phyloP scores from a whole-genome alignment of 2,797 vertebrate species.

The Brachyalestes nurse region DNA sequence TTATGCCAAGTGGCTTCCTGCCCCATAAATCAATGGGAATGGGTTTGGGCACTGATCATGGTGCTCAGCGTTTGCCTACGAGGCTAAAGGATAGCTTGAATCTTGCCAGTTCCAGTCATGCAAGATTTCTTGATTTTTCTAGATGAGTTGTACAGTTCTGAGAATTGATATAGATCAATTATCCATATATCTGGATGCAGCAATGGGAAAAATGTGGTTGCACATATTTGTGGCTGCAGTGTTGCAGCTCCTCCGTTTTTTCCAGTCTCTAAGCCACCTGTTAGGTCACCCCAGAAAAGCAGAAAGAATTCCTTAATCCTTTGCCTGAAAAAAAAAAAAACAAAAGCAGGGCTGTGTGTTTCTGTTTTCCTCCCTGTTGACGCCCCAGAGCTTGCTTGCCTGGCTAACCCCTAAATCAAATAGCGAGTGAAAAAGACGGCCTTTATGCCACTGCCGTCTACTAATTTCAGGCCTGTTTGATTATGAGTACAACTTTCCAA shows the following conservation, averaged over 20 bases:
- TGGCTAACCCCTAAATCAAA: slow-evolving; percentile 73
- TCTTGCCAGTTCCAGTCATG: neutral
- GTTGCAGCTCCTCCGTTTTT: slow-evolving; percentile 54
- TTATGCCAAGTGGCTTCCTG: slow-evolving; percentile 53
- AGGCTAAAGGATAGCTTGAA: slow-evolving; percentile 25
- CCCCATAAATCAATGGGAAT: slow-evolving; percentile 44
- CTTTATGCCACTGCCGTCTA: slow-evolving; percentile 73
- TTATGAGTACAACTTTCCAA: slow-evolving; percentile 73
- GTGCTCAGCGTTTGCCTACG: slow-evolving; percentile 22
- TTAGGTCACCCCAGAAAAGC: slow-evolving; percentile 61
- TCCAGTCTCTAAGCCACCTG: slow-evolving; percentile 57
- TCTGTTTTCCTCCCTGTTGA: slow-evolving; percentile 69
- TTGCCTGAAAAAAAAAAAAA: slow-evolving; percentile 30
- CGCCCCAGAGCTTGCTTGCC: slow-evolving; percentile 46
- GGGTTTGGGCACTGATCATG: slow-evolving; percentile 22
- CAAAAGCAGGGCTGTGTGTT: slow-evolving; percentile 51
- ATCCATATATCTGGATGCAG: neutral
- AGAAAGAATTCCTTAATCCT: slow-evolving; percentile 54
- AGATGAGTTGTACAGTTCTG: neutral
- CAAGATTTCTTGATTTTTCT: neutral
- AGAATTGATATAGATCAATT: neutral
- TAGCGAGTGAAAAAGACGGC: slow-evolving; percentile 60
- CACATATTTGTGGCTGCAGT: slow-evolving; percentile 23
- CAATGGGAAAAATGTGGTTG: slow-evolving; percentile 10
- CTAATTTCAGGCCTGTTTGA: slow-evolving; percentile 71